phyloP scores from a whole-genome alignment of 2,797 vertebrate genomes.

The Taenioides sp. region DNA sequence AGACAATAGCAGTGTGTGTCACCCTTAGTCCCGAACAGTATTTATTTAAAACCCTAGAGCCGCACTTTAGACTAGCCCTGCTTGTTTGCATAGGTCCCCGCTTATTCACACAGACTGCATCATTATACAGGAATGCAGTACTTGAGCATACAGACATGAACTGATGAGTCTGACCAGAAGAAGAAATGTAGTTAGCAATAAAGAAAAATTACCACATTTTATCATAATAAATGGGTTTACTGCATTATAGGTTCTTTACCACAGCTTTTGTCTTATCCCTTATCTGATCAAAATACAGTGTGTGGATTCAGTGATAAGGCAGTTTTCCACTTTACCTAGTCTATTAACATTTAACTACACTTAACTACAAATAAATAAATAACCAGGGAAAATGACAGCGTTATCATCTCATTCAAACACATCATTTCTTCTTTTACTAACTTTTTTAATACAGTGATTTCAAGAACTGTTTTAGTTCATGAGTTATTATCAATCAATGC shows the following conservation, averaged over 20 bases:
- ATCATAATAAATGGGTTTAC: neutral
- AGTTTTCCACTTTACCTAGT: neutral
- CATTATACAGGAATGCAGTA: conserved; percentile 57
- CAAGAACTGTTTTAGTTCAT: neutral
- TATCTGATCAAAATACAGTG: no score
- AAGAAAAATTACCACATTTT: neutral
- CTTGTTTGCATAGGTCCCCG: conserved; percentile 59
- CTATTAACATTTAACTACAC: no score
- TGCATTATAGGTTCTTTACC: neutral
- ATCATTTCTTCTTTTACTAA: neutral
- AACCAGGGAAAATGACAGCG: neutral
- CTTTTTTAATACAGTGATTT: neutral
- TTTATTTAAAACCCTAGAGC: conserved; percentile 66
- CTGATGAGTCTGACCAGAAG: neutral
- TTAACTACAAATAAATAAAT: neutral
- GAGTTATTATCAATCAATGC: neutral
- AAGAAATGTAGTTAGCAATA: neutral
- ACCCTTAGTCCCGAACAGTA: conserved; percentile 47
- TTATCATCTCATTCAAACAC: neutral
- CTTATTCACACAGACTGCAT: conserved; percentile 35
- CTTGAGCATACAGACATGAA: conserved; percentile 27
- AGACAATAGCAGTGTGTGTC: conserved; percentile 40
- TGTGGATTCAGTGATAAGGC: neutral
- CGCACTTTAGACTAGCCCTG: conserved; percentile 58
- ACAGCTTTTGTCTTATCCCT: neutral